Evolutionary conservation across 2,113 vertebrate genomes (phyloP).

Genomic region (Mustela nigripes): DNA sequence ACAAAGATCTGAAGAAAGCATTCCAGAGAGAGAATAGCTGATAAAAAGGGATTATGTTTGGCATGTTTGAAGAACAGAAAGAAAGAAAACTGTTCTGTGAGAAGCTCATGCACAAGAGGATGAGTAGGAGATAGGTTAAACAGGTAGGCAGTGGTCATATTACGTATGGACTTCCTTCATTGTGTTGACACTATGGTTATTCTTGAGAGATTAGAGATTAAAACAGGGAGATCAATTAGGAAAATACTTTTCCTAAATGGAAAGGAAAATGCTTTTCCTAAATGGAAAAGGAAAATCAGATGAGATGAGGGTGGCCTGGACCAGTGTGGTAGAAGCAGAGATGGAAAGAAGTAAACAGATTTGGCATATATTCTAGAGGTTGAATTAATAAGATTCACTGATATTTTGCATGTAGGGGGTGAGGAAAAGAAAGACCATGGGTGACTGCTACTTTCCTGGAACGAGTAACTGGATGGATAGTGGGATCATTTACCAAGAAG

Average conservation of each 20-base stretch:
- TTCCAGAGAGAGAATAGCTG: background rate
- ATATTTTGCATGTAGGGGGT: background rate
- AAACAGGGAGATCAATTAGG: background rate
- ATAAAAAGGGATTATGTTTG: background rate
- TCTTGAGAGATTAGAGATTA: background rate
- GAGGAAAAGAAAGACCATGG: background rate
- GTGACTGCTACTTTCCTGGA: background rate
- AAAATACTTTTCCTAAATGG: background rate
- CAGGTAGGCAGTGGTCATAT: background rate
- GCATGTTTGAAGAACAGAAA: constrained; percentile 1
- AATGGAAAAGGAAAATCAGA: background rate
- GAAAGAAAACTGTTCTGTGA: background rate
- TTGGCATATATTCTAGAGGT: background rate
- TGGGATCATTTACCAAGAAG: background rate
- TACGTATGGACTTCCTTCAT: background rate
- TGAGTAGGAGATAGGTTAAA: background rate
- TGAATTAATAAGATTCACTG: background rate
- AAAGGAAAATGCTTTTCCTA: background rate
- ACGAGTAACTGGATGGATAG: background rate
- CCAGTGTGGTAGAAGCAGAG: background rate
- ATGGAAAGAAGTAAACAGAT: background rate
- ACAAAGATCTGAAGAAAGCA: constrained; percentile 9
- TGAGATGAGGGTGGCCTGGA: background rate
- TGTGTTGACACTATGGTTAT: background rate
- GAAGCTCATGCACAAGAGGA: background rate